Base-by-base conservation (phyloP, 2,888 invertebrate species). In the Drosophila nigricruria region DNA sequence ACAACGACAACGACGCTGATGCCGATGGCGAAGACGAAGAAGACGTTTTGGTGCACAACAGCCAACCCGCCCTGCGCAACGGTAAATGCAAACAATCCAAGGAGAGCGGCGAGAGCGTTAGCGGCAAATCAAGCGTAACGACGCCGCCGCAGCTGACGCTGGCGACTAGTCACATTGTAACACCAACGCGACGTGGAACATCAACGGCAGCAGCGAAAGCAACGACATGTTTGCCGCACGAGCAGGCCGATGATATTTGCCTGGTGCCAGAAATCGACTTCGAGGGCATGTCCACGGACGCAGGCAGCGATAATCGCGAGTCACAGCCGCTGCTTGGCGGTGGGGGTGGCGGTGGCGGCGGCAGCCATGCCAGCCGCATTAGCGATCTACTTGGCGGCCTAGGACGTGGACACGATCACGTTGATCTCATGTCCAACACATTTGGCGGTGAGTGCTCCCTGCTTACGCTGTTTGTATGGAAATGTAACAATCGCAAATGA, bases 321-420 rank as follows among this genome's bases (percentile, higher is more conserved):
- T 97, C 97, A 94, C 98, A 98, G 94, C 98, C 98, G 92, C 95
- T 98, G 81, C 95, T 98, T 60, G 97, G 97, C 94, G 95, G 95
- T 60, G 97, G 97, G 93, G 96, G 96, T 94, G 95, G 95, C 93
- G 34, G 36, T n/a, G 96, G 96, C 94, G 95, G 97, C 93, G 96
- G 96, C 94, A 95, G 95, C 92, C 95, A 95, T 92, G 95, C 96
- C 91, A 93, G 94, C 90, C 79, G 83, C 32, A 96, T 97, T 93
- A 96, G 96, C 94, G 88, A 86, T 52, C 74, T 84, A 27, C 65
- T 89, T n/a, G 88, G 88, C 5, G 90, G 77, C 1, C 62, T 95
- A 95, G 93, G 95, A 67, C 88, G 81, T 14, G 86, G 84, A 53
- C 91, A 95, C 92, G 95, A 97, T 93, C 94, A 94, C 90, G 94